Evolutionary conservation across 1,140 invertebrate genomes (phyloP), one percentile per base, ranked within the genome.

Genomic region (Microplitis demolitor): DNA sequence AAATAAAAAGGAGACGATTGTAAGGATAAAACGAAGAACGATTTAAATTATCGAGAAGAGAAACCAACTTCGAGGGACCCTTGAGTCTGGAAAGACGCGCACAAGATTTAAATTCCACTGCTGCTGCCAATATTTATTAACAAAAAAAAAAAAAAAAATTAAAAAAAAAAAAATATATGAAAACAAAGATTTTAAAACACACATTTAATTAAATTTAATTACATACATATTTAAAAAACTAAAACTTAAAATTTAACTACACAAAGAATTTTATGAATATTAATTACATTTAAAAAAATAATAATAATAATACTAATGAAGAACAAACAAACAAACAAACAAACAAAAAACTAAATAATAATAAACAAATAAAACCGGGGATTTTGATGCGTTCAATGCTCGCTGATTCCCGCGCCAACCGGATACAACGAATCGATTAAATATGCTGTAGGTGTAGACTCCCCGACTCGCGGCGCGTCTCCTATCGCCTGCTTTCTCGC

Each of bases 391-490:
- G 77, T 74, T 79, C 70, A 75, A 77, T 76, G 74, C 74, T 80
- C 78, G 73, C 76, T 80, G 78, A 76, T 78, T 78, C 80, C 84
- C 83, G 79, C 83, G 79, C 78, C 83, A 81, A 85, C 81, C 83
- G 84, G 82, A 87, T 85, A 87, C 85, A 87, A 86, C 85, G 85
- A 86, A 85, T 84, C 82, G 80, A 84, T 79, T 79, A 76, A 72
- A 72, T 58, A 75, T 72, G 63, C 53, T 66, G 61, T 70, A 73
- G 66, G 39, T 72, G 62, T 60, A 74, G 72, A 51, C 39, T 45
- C 53, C 60, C 62, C 60, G 67, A 74, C 60, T 74, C 67, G 72
- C 67, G 67, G 60, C 66, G 66, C 67, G 67, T 69, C 60, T 74
- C 14, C 67, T 64, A 74, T 39, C 54, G 37, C 51, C 51, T 54